Evolutionary conservation across 2,888 invertebrate genomes (phyloP).

Genomic region (Tricholauxania praeusta): DNA sequence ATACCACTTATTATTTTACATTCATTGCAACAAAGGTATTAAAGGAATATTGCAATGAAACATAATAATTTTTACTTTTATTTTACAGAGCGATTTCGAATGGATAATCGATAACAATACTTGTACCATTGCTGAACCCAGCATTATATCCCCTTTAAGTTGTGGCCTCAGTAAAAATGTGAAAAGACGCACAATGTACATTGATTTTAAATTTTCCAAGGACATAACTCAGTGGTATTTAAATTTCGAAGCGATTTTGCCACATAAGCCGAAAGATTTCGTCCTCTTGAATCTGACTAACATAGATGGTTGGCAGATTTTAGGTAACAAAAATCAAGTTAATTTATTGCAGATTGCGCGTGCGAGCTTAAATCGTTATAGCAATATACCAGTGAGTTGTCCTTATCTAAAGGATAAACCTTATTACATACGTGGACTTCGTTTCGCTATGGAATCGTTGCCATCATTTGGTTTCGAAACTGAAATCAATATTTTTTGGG

Average conservation of each 20-base stretch:
- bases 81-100: too few species aligned
- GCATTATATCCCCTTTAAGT: too few species aligned
- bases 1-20: too few species aligned
- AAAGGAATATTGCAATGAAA: too few species aligned
- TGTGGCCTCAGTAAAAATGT: constrained; percentile 41
- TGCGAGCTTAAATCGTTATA: constrained; percentile 51
- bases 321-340: too few species aligned
- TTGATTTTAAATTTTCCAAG: constrained; percentile 43
- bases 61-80: too few species aligned
- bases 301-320: constrained; percentile 45
- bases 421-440: constrained; percentile 56
- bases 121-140: too few species aligned
- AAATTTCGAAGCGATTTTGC: constrained; percentile 48
- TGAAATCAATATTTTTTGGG: constrained; percentile 46
- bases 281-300: constrained; percentile 52
- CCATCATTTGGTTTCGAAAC: constrained; percentile 49
- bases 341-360: constrained; percentile 49
- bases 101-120: too few species aligned
- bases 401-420: constrained; percentile 46
- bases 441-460: constrained; percentile 50
- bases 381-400: constrained; percentile 53
- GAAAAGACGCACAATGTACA: constrained; percentile 42
- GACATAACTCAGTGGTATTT: constrained; percentile 36
- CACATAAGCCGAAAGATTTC: constrained; percentile 49
- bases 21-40: too few species aligned